These are phyloP conservation scores for Stigmatopora nigra DNA, from an alignment of 2,113 vertebrate species.

Conservation along the genomic window DNA sequence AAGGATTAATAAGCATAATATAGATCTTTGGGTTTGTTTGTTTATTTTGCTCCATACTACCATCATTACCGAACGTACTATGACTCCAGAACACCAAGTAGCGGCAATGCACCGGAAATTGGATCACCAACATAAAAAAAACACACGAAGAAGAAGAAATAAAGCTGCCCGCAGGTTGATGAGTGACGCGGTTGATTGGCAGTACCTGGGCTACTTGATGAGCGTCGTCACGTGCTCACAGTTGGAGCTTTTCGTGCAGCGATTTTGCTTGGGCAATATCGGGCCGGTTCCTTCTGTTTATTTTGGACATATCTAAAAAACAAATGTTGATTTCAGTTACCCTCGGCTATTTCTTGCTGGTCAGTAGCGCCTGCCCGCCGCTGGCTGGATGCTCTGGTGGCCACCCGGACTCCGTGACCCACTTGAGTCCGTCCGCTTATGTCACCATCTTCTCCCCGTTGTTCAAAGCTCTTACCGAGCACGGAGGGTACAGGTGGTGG, in stretches of 20 bases:
- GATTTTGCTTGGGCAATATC: slow-evolving; percentile 11
- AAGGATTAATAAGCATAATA: no score
- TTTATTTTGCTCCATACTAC: no score
- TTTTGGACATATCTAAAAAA: slow-evolving; percentile 38
- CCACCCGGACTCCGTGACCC: slow-evolving; percentile 22
- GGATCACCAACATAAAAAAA: no score
- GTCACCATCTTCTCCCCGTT: slow-evolving; percentile 72
- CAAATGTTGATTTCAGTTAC: slow-evolving; percentile 29
- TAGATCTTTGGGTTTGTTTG: no score
- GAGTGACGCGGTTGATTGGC: slow-evolving; percentile 50
- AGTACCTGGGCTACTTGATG: slow-evolving; percentile 55
- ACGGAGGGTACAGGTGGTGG: slow-evolving; percentile 47
- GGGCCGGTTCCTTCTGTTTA: slow-evolving; percentile 27
- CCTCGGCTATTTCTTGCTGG: slow-evolving; percentile 35
- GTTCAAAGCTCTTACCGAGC: slow-evolving; percentile 74
- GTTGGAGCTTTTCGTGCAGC: slow-evolving; percentile 26
- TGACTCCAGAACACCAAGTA: no score
- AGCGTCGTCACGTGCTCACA: slow-evolving; percentile 40
- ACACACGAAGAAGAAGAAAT: no score
- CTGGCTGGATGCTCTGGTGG: slow-evolving; percentile 13
- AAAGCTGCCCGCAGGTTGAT: no score
- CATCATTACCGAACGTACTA: no score
- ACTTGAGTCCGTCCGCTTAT: slow-evolving; percentile 31
- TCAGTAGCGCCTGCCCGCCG: slow-evolving; percentile 27
- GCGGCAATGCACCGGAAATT: no score